Evolutionary conservation across 2,797 vertebrate species (phyloP).

Genomic region (Sciaenops ocellatus): DNA sequence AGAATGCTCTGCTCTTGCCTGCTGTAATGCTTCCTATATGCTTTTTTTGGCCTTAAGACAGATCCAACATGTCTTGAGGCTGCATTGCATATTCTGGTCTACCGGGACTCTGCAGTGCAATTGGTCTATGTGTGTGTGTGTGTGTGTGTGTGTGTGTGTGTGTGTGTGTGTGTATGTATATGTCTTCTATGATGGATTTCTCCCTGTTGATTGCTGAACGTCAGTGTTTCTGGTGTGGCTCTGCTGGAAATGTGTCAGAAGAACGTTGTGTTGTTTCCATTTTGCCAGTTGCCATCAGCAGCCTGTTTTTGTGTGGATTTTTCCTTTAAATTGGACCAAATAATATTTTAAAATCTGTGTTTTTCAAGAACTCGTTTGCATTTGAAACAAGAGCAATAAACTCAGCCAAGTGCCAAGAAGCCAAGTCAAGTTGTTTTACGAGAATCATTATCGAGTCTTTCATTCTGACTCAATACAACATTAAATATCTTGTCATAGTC

Average conservation of each 20-base stretch:
- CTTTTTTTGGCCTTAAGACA: background rate
- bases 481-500: conserved; percentile 9
- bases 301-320: conserved; percentile 35
- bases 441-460: conserved; percentile 30
- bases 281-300: conserved; percentile 46
- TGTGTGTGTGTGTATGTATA: background rate
- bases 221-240: conserved; percentile 24
- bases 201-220: conserved; percentile 29
- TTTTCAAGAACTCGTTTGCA: conserved; percentile 55
- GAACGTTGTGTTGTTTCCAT: conserved; percentile 32
- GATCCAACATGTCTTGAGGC: conserved; percentile 6
- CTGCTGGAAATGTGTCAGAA: conserved; percentile 47
- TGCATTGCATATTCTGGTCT: background rate
- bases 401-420: conserved; percentile 22
- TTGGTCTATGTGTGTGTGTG: background rate
- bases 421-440: background rate
- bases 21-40: background rate
- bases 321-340: conserved; percentile 43
- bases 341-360: conserved; percentile 29
- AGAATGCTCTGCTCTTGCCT: background rate
- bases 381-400: conserved; percentile 44
- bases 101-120: background rate
- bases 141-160: too few relatives aligned
- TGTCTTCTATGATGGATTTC: conserved; percentile 18
- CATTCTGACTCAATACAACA: conserved; percentile 1